These are phyloP conservation scores for Papilio elwesi DNA, from an alignment of 2,888 invertebrate genomes.

Conservation along the genomic window DNA sequence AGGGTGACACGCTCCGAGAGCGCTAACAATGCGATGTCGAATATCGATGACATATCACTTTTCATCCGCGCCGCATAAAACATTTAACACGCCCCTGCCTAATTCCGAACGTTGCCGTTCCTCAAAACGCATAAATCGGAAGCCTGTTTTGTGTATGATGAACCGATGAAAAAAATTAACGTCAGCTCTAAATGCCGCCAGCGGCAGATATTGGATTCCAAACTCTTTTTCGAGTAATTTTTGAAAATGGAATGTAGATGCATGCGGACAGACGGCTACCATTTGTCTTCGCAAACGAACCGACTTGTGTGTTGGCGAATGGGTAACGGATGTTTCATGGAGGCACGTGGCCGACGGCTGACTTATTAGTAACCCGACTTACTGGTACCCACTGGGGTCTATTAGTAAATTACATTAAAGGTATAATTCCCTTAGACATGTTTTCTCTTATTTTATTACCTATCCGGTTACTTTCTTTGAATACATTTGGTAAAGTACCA, in stretches of 20 bases:
- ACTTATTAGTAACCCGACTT: slow-evolving; percentile 72
- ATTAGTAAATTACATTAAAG: slow-evolving; percentile 63
- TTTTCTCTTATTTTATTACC: not conserved
- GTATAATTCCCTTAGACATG: slow-evolving; percentile 23
- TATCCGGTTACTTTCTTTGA: not conserved
- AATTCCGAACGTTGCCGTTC: slow-evolving; percentile 47
- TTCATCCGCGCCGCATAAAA: slow-evolving; percentile 52
- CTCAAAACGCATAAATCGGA: slow-evolving; percentile 47
- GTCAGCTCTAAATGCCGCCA: slow-evolving; percentile 48
- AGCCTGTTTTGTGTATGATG: slow-evolving; percentile 39
- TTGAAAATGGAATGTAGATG: slow-evolving; percentile 73
- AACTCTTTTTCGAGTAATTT: slow-evolving; percentile 74
- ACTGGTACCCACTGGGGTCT: slow-evolving; percentile 69
- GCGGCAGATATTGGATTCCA: slow-evolving; percentile 67
- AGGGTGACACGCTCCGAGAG: slow-evolving; percentile 64
- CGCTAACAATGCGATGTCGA: slow-evolving; percentile 60
- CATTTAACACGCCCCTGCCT: slow-evolving; percentile 38
- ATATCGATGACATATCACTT: slow-evolving; percentile 64
- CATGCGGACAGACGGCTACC: slow-evolving; percentile 66
- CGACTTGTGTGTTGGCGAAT: slow-evolving; percentile 80
- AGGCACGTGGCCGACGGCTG: slow-evolving; percentile 70
- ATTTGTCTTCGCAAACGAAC: slow-evolving; percentile 83
- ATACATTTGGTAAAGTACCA: not conserved
- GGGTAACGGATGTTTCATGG: slow-evolving; percentile 77
- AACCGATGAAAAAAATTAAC: slow-evolving; percentile 54